phyloP scores from a whole-genome alignment of 2,113 vertebrate species.

The Gasterosteus nipponicus region DNA sequence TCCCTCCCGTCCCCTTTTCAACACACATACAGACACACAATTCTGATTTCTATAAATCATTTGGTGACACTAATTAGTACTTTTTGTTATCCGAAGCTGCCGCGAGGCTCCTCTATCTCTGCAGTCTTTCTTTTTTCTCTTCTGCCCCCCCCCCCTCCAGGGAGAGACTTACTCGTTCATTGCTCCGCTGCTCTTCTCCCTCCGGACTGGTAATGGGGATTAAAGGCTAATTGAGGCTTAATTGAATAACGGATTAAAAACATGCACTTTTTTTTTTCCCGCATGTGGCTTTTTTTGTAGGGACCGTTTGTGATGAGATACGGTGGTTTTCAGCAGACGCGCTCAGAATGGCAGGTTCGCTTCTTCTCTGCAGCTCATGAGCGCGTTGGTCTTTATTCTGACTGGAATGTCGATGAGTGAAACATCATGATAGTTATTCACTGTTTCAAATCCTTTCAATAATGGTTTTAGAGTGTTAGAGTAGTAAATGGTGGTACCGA shows the following conservation, averaged over 20 bases:
- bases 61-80: constrained; percentile 70
- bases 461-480: background rate
- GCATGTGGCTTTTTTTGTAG: background rate
- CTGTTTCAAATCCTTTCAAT: background rate
- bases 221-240: constrained; percentile 70
- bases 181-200: constrained; percentile 39
- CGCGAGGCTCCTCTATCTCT: constrained; percentile 42
- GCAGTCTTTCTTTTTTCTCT: constrained; percentile 53
- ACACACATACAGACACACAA: constrained; percentile 17
- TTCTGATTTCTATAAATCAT: constrained; percentile 68
- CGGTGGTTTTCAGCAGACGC: background rate
- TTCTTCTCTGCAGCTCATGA: background rate
- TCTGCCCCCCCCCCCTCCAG: constrained; percentile 55
- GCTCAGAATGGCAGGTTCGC: background rate
- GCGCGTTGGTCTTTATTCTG: background rate
- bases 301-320: background rate
- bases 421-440: background rate
- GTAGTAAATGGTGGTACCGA: background rate
- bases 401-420: background rate
- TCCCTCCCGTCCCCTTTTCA: constrained; percentile 15
- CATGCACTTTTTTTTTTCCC: constrained; percentile 23
- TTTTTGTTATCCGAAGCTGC: constrained; percentile 63
- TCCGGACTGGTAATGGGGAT: constrained; percentile 60
- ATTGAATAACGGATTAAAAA: constrained; percentile 70
- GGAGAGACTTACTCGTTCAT: constrained; percentile 58